These are phyloP conservation scores for Ivindomyrus marchei DNA, from an alignment of 2,113 vertebrate species.

Conservation along the genomic window DNA sequence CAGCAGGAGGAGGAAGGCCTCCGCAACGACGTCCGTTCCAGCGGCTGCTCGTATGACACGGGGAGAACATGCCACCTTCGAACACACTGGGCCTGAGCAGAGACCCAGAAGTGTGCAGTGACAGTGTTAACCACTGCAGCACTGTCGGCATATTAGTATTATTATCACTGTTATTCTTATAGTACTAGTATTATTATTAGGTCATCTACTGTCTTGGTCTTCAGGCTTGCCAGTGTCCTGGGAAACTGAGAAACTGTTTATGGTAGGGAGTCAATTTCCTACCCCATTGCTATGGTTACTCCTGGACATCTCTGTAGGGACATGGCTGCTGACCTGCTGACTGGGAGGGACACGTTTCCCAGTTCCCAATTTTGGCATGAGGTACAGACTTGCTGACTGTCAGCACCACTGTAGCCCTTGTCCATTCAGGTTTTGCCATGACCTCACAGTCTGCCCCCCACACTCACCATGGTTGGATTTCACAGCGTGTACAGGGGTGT, in stretches of 20 bases:
- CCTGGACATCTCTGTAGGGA: not conserved
- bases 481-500: slow-evolving; percentile 81
- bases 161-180: not conserved
- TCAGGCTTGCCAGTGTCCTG: not conserved
- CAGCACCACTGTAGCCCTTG: not conserved
- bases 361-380: not conserved
- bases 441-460: not conserved
- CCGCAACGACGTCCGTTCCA: not conserved
- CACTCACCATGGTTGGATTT: slow-evolving; percentile 76
- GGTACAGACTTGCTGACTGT: not conserved
- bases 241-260: not conserved
- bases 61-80: not conserved
- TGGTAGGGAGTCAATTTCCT: not conserved
- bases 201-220: not conserved
- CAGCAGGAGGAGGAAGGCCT: not conserved
- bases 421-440: not conserved
- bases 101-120: not conserved
- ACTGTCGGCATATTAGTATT: too few relatives aligned
- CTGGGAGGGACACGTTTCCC: not conserved
- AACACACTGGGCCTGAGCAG: not conserved
- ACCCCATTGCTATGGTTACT: not conserved
- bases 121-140: not conserved
- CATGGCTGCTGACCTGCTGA: not conserved
- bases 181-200: not conserved
- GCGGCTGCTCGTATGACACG: not conserved